Base-by-base conservation (phyloP, 2,888 invertebrate genomes). In the Drosophila monieri region DNA sequence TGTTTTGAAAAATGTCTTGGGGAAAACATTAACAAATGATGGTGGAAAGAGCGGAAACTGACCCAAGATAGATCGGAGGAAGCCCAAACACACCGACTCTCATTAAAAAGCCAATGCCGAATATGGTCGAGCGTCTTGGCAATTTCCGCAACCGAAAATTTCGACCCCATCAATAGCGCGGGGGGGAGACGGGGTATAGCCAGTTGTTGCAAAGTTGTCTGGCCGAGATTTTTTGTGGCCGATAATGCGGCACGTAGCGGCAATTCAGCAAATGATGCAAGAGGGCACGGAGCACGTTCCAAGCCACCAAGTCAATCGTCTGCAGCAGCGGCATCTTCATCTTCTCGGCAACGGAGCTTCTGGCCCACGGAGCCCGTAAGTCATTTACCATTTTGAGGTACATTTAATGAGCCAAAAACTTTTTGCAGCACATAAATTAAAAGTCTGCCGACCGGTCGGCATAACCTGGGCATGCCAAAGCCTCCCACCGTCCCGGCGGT, bases 331-430 rank as follows among this genome's bases (percentile, higher is more conserved):
- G 59, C 73, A 57, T 62, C 62, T 71, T 54, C 61, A 52, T 69
- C 68, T 68, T 67, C 49, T 51, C 18, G 15, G 15, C 6, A 35
- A 35, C 6, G 35, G 14, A 35, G 35, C 35, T n/a, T 6, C 35
- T 35, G 48, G 37, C 48, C 23, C 47, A 14, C 39, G 25, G 43
- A 27, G 52, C 74, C 73, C 70, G 81, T 84, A 74, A 86, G 84
- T 84, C 85, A 86, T 86, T 85, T 86, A 80, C 74, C 87, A 86
- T 88, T 85, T 88, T 88, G 75, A 85, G 85, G 74, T 84, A 27
- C 27, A 84, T 86, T 88, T 88, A 85, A 85, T 85, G 87, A 86
- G 85, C 88, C 85, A 88, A 78, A 78, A 88, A 84, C 51, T 86
- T 83, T 86, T 73, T 49, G 76, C 76, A 78, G 73, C 86, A 78